Conservation (phyloP, 2,797 vertebrate genomes). For the Poliocrania exsul region DNA sequence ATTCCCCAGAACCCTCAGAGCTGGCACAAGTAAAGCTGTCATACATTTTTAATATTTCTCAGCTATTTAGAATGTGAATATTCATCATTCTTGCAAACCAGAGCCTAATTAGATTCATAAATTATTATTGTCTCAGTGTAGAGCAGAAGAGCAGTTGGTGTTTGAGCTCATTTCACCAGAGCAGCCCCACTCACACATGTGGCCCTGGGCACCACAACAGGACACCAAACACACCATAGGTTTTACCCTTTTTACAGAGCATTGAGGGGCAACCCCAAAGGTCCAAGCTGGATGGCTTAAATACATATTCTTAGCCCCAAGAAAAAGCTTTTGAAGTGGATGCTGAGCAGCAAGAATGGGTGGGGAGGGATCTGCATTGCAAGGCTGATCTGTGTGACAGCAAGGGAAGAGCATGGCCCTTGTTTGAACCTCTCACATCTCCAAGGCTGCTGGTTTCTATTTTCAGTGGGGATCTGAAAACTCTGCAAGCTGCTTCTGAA, state of each 20-base stretch:
- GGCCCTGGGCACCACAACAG: rapidly evolving
- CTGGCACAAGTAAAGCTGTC: conserved; percentile 29
- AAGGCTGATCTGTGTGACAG: not conserved
- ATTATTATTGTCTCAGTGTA: conserved; percentile 1
- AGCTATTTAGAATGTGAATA: conserved; percentile 41
- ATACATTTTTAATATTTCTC: conserved; percentile 30
- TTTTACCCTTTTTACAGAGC: not conserved
- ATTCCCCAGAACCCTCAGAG: not conserved
- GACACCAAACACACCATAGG: rapidly evolving
- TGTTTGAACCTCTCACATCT: not conserved
- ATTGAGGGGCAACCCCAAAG: not conserved
- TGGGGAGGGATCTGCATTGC: not conserved
- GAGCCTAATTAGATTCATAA: conserved; percentile 36
- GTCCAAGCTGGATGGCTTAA: not conserved
- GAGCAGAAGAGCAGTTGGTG: not conserved
- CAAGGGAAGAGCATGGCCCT: not conserved
- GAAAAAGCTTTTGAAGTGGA: not conserved
- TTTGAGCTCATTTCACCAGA: not conserved
- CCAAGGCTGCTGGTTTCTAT: not conserved
- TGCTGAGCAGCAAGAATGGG: not conserved
- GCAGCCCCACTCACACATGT: not conserved
- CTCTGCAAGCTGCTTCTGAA: not conserved
- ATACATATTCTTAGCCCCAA: not conserved
- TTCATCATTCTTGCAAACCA: conserved; percentile 47
- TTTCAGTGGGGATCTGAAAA: not conserved